A percentile compares a stretch with the other conserved stretches of the same genome.
Evolutionary conservation across 2,888 invertebrate genomes (phyloP).

Genomic region (Psylliodes chrysocephalus): DNA sequence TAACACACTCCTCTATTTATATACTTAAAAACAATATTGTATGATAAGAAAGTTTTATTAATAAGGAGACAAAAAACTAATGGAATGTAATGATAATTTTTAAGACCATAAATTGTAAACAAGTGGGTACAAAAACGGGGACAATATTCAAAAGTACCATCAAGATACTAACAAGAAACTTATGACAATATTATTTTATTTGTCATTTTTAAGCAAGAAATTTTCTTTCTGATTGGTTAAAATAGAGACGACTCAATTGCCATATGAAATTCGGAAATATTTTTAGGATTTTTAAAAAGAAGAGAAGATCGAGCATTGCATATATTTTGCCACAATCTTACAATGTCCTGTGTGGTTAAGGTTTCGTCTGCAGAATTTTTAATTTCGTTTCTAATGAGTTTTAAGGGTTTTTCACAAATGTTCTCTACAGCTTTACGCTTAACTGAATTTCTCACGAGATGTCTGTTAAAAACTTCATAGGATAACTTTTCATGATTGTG

Average conservation of each 20-base stretch:
- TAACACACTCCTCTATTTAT: background rate
- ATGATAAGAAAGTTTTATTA: background rate
- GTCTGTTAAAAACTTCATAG: background rate
- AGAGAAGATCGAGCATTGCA: background rate
- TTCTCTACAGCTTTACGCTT: background rate
- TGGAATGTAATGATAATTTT: background rate
- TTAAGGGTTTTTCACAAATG: background rate
- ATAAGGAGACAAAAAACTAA: background rate
- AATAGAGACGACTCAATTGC: background rate
- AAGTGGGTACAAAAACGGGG: background rate
- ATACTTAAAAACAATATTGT: background rate
- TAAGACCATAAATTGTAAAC: background rate
- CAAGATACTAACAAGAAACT: background rate
- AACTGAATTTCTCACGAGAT: background rate
- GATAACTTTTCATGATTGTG: background rate
- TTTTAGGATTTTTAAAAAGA: background rate
- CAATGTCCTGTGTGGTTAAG: background rate
- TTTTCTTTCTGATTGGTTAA: background rate
- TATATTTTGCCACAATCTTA: background rate
- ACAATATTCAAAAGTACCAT: background rate
- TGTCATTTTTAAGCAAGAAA: background rate
- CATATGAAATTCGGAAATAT: background rate
- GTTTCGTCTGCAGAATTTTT: background rate
- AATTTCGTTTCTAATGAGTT: background rate
- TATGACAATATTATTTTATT: background rate